These are phyloP conservation scores for Dyspetes luteomarginatus DNA, from an alignment of 2,888 invertebrate genomes.

Conservation along the genomic window DNA sequence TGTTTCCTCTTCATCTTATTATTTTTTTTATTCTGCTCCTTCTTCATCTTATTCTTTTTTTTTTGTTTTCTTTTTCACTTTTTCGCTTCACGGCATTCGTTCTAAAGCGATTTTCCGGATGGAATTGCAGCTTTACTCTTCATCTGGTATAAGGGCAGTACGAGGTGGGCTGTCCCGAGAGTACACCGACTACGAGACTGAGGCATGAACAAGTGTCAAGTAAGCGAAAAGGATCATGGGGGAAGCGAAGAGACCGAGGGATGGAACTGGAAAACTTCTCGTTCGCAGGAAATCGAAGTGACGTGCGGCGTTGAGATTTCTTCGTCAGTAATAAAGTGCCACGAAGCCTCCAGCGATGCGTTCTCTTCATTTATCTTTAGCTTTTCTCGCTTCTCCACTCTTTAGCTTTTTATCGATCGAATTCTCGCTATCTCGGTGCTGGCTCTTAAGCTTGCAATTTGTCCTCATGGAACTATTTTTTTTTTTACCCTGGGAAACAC, in stretches of 20 bases:
- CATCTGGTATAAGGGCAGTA: slow-evolving; percentile 27
- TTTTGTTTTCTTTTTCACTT: slow-evolving; percentile 1
- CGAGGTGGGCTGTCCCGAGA: neutral
- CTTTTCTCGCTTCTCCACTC: slow-evolving; percentile 8
- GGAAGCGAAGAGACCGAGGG: slow-evolving; percentile 1
- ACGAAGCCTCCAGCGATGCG: slow-evolving; percentile 18
- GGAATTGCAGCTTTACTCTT: slow-evolving; percentile 22
- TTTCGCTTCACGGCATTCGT: slow-evolving; percentile 15
- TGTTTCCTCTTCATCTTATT: no score
- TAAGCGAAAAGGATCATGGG: neutral
- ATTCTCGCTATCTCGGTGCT: neutral
- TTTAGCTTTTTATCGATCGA: slow-evolving; percentile 7
- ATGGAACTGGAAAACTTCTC: slow-evolving; percentile 25
- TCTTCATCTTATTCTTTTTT: neutral
- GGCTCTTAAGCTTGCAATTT: slow-evolving; percentile 10
- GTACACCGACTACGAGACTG: neutral
- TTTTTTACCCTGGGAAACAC: neutral
- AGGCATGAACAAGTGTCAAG: slow-evolving; percentile 1
- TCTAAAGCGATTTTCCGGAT: slow-evolving; percentile 18
- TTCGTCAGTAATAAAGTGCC: slow-evolving; percentile 33
- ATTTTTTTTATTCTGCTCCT: neutral
- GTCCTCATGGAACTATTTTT: slow-evolving; percentile 19
- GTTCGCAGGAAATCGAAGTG: slow-evolving; percentile 21
- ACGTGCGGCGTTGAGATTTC: slow-evolving; percentile 18
- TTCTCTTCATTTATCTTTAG: neutral